phyloP scores from a whole-genome alignment of 2,888 invertebrate species.

The Hirtodrosophila duncani region DNA sequence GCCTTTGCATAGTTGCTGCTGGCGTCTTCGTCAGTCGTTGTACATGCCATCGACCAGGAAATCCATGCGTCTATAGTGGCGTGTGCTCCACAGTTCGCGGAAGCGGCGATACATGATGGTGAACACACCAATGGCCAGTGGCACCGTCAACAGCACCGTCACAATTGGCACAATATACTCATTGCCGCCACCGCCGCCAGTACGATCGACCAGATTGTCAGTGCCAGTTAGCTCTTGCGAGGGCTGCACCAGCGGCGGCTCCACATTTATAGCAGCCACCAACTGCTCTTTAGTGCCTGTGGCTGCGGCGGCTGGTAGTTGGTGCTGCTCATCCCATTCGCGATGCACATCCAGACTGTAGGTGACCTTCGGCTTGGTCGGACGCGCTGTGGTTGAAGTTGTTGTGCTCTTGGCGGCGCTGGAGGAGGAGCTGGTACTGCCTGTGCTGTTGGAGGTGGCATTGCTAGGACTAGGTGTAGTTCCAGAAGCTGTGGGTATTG shows the following conservation, averaged over 20 bases:
- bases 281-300: background rate
- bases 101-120: conserved; percentile 84
- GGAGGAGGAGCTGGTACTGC: conserved; percentile 47
- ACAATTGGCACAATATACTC: conserved; percentile 87
- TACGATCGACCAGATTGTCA: conserved; percentile 53
- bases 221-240: conserved; percentile 62
- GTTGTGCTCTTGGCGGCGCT: conserved; percentile 65
- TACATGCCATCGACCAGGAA: conserved; percentile 94
- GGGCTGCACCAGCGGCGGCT: conserved; percentile 60
- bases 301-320: no score
- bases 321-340: conserved; percentile 33
- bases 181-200: conserved; percentile 81
- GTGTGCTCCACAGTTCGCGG: conserved; percentile 90
- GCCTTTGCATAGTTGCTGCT: conserved; percentile 19
- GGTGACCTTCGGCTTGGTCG: conserved; percentile 80
- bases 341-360: conserved; percentile 73
- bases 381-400: conserved; percentile 75
- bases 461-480: conserved; percentile 6
- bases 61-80: conserved; percentile 92
- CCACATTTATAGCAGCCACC: background rate
- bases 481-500: conserved; percentile 11
- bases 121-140: conserved; percentile 82
- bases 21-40: conserved; percentile 82
- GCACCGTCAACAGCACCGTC: conserved; percentile 85
- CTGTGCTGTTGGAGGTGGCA: conserved; percentile 16